Base-by-base conservation (phyloP, 1,140 invertebrate genomes). In the Leptestheria dahalacensis region DNA sequence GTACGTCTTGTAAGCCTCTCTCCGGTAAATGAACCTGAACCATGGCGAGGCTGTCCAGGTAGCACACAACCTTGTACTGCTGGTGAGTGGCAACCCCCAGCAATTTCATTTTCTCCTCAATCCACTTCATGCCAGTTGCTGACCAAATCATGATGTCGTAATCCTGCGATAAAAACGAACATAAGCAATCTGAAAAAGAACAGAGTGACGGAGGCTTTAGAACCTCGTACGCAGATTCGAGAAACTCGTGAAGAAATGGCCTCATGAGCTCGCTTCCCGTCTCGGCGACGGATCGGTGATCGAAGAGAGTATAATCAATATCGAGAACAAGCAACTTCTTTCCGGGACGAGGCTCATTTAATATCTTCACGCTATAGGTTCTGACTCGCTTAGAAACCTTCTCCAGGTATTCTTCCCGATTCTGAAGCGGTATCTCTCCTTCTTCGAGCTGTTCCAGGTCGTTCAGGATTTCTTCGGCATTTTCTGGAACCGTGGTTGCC, bases 61-160 rank as follows among this genome's bases (percentile, higher is more conserved):
- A 86, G 72, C 95, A 97, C 64, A 86, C 81, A 62, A 98, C 88
- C 74, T 94, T 97, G 69, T 97, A 98, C 61, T 84, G 80, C 3
- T 82, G 75, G 74, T 96, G 83, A 25, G 72, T 79, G 0, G 82
- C 75, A 0, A 97, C 91, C 0, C 91, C 91, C 0, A 97, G 74
- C 23, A 96, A 71, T 57, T 86, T 85, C 92, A 98, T 96, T 73
- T 98, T 98, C 65, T 94, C 89, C 66, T 95, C 88, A 52, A 98
- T 96, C 91, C 92, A 97, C 66, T 91, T 94, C 92, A 97, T 97
- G 62, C 85, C 87, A 1, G 94, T 98, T 1, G 94, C 94, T 41
- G 94, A 96, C 92, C 87, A 88, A 63, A 89, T 90, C 0, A 88
- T 86, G 65, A 90, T 88, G 67, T 90, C 88, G 65, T 91, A 91